Base-by-base conservation (phyloP, 2,888 invertebrate species). In the Aphelenchoides bicaudatus region DNA sequence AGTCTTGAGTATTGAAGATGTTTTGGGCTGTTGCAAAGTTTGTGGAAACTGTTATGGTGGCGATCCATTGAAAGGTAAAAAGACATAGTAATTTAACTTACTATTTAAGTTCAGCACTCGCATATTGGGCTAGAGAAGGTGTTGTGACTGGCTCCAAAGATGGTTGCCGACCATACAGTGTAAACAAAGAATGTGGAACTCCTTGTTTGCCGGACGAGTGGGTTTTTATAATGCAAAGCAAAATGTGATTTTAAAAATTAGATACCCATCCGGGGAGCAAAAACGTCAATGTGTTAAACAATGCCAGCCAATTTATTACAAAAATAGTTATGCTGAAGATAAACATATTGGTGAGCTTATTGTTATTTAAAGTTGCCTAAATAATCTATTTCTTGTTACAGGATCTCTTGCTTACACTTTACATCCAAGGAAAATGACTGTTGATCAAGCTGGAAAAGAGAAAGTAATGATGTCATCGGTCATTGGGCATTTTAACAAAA, bases 11-110 rank as follows among this genome's bases (percentile, higher is more conserved):
- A 65, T 50, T 13, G 58, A 67, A 48, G 72, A 72, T 54, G 69
- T 77, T 21, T 61, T 77, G 31, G 76, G 75, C 16, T 77, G 77
- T 56, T 77, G 77, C 49, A 53, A 67, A 6, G 72, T 72, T 27
- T 77, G 77, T 48, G 77, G 77, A 25, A 75, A 74, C 56, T 77
- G 77, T 58, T 75, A 70, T 52, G 77, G 77, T 6, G 77, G 77
- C n/a, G 77, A 77, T 59, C 77, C 77, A 1, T 62, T 77, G 39
- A 77, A 75, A 56, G n/a, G n/a, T n/a, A n/a, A n/a, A n/a, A n/a
- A n/a, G n/a, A n/a, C n/a, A n/a, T n/a, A n/a, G n/a, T n/a, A n/a
- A n/a, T n/a, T n/a, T n/a, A n/a, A n/a, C n/a, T n/a, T n/a, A n/a
- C n/a, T n/a, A n/a, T n/a, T n/a, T n/a, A n/a, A n/a, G n/a, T n/a